Percentiles rank a stretch among this genome's conserved stretches.
Evolutionary conservation across 2,797 vertebrate species (phyloP).

Genomic region (Buceros bicornis): DNA sequence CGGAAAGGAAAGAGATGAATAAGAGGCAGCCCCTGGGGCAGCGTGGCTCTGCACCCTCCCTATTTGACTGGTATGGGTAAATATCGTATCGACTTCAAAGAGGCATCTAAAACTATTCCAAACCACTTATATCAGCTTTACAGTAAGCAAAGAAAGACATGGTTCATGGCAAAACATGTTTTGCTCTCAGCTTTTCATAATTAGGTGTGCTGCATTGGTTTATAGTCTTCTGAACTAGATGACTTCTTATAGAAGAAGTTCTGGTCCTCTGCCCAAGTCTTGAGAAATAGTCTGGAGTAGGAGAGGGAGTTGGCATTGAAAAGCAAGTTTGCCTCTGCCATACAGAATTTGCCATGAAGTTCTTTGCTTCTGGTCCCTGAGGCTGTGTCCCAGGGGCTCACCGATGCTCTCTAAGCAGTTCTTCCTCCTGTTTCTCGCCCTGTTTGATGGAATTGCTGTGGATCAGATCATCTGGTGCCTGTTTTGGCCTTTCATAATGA

Average conservation of each 20-base stretch:
- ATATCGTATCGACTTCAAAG: constrained; percentile 23
- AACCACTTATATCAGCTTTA: constrained; percentile 40
- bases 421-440: neutral
- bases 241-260: constrained; percentile 5
- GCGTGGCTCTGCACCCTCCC: neutral
- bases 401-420: neutral
- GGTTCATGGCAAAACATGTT: constrained; percentile 39
- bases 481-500: neutral
- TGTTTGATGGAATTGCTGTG: neutral
- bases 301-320: neutral
- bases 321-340: neutral
- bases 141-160: neutral
- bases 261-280: constrained; percentile 12
- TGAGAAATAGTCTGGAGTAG: neutral
- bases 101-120: constrained; percentile 31
- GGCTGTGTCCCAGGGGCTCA: neutral
- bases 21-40: constrained; percentile 2
- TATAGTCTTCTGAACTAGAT: neutral
- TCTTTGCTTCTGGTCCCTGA: neutral
- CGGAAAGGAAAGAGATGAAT: neutral
- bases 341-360: neutral
- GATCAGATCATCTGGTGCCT: neutral
- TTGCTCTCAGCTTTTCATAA: neutral
- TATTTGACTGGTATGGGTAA: neutral
- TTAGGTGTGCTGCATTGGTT: neutral